Base-by-base conservation (phyloP, 2,797 vertebrate species). In the Oreochromis grahami region DNA sequence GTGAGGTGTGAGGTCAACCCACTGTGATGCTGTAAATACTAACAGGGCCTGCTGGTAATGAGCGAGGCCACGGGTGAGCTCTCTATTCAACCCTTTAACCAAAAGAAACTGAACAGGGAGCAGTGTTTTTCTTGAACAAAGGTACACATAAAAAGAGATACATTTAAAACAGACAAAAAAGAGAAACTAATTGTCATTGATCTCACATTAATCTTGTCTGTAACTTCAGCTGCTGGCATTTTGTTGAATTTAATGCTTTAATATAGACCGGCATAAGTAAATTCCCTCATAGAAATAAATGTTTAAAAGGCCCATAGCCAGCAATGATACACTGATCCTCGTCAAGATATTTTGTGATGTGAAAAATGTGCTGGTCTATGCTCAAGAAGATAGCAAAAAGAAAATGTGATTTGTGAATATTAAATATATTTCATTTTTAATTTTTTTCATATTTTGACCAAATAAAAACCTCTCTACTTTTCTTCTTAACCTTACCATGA, bases 1-100 rank as follows among this genome's bases (percentile, higher is more conserved):
- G 87, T 88, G 91, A 93, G 94, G 86, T 93, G 92, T 91, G 89
- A 89, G 95, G 94, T 94, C 91, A 87, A 88, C 77, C 90, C 70
- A 60, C 86, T 85, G 41, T 77, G 84, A 91, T 93, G 91, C 89
- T 93, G 94, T 94, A 94, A 94, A 94, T 90, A 93, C 90, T 80
- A 86, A 91, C 89, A 65, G 81, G 81, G 85, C 68, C 63, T 11
- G 83, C 86, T 32, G 84, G 86, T 93, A 94, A 95, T 93, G 94
- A 95, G 91, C 2, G 79, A 84, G 93, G 92, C 93, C 86, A 38
- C 13, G 26, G 86, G 85, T 77, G 78, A 15, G 86, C 79, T 80
- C 77, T 83, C 91, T 63, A 91, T 94, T 94, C 92, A 94, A 7
- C n/a, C 88, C 80, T 86, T 84, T 79, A 83, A 89, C 78, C 83